Conservation (phyloP, 1,140 invertebrate species). For the Conus betulinus region DNA sequence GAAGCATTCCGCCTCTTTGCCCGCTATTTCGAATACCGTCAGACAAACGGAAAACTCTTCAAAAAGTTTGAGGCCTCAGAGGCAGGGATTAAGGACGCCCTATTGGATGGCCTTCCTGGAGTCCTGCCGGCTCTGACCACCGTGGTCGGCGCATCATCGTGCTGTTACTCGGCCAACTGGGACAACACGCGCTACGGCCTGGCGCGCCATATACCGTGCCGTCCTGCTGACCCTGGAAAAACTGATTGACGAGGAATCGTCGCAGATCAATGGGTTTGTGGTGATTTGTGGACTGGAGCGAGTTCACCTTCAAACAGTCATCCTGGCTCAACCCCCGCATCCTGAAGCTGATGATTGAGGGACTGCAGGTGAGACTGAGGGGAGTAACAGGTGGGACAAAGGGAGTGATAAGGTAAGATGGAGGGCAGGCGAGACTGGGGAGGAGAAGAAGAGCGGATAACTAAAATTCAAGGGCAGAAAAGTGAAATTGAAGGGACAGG, state of each 20-base stretch:
- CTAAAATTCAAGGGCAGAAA: no score
- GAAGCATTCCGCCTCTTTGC: slow-evolving; percentile 86
- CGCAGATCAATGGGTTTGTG: slow-evolving; percentile 89
- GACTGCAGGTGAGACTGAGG: no score
- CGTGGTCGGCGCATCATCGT: slow-evolving; percentile 87
- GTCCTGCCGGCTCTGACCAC: slow-evolving; percentile 86
- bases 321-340: slow-evolving; percentile 83
- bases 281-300: slow-evolving; percentile 92
- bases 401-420: no score
- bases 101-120: slow-evolving; percentile 88
- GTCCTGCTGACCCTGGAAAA: slow-evolving; percentile 87
- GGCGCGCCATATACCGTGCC: slow-evolving; percentile 79
- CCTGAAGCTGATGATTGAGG: slow-evolving; percentile 84
- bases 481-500: no score
- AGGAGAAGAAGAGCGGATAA: no score
- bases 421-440: no score
- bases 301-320: slow-evolving; percentile 88
- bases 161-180: slow-evolving; percentile 88
- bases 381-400: no score
- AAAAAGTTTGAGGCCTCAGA: slow-evolving; percentile 83
- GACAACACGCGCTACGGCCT: slow-evolving; percentile 78
- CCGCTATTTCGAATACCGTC: slow-evolving; percentile 87
- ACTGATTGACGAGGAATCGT: slow-evolving; percentile 83
- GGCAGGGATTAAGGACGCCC: slow-evolving; percentile 83
- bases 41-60: slow-evolving; percentile 84